Evolutionary conservation across 2,888 invertebrate genomes (phyloP).

Genomic region (Macrosoma leucophasiata): DNA sequence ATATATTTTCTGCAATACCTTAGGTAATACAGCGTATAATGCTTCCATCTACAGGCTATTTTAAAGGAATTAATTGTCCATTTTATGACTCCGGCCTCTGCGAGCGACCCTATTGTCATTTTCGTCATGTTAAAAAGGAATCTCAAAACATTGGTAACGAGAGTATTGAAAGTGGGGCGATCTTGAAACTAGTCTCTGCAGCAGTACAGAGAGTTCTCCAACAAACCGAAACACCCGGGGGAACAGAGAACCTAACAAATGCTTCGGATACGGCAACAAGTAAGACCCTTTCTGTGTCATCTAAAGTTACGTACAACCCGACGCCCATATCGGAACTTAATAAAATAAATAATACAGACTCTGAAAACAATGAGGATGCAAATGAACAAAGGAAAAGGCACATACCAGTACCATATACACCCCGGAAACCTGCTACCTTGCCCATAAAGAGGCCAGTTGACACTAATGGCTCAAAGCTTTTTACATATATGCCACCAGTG

Average conservation of each 20-base stretch:
- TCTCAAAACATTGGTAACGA: conserved; percentile 49
- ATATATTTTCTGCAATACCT: no score
- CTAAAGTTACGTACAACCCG: conserved; percentile 73
- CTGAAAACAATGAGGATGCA: conserved; percentile 43
- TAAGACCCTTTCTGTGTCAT: conserved; percentile 23
- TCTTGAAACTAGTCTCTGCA: conserved; percentile 76
- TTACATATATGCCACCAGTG: conserved; percentile 57
- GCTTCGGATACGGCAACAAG: conserved; percentile 28
- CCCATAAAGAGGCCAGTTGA: conserved; percentile 53
- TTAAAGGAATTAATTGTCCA: conserved; percentile 90
- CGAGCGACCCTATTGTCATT: conserved; percentile 94
- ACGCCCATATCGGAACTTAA: conserved; percentile 79
- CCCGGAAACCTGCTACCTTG: conserved; percentile 57
- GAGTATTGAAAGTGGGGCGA: conserved; percentile 65
- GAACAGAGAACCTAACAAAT: no score
- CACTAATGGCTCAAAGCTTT: conserved; percentile 54
- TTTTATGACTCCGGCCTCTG: conserved; percentile 87
- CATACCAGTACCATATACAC: conserved; percentile 71
- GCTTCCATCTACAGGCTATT: conserved; percentile 93
- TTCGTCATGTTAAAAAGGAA: conserved; percentile 88
- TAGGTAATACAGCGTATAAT: no score
- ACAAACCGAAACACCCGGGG: conserved; percentile 58
- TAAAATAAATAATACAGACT: conserved; percentile 51
- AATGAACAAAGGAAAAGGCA: conserved; percentile 58
- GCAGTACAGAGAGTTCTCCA: conserved; percentile 77